Evolutionary conservation across 2,113 vertebrate genomes (phyloP), one percentile per base, ranked within the genome.

Genomic region (Aspidoscelis tigris): DNA sequence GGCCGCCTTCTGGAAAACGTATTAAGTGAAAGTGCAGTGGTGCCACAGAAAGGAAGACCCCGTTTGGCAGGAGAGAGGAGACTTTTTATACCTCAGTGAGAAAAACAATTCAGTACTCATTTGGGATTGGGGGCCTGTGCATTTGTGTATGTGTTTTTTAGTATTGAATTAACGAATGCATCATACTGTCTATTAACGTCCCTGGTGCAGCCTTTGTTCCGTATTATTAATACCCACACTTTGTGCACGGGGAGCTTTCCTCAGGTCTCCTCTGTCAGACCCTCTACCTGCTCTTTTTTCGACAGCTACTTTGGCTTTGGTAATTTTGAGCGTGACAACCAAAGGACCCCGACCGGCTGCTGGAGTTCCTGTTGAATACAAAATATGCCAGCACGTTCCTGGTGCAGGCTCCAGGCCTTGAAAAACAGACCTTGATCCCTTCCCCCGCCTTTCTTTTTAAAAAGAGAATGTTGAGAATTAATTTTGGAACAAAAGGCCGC

Each of bases 401-500:
- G 85, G 11, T 41, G 12, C 70, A 61, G 53, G 43, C 84, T 86
- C 64, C 2, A 76, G 39, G 58, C 70, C 87, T n/a, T 82, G 73
- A 61, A 82, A 78, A 41, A 87, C 44, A 65, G 39, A 10, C 21
- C n/a, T 41, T 21, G 7, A 6, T 41, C 20, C 11, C 22, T 61
- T 16, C 14, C 58, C 2, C 11, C 58, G 4, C 4, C 4, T n/a
- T 9, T 3, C 5, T 65, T 50, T 16, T 18, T 33, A n/a, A 7
- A 39, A 39, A 6, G 33, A 70, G 11, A 39, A 12, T 8, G 18
- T 78, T 80, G 81, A 82, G 87, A 89, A 89, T 64, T 84, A 86
- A 79, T 81, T 88, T 74, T 91, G 82, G 88, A 93, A 93, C 89
- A 92, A 78, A 33, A 79, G 83, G 88, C 80, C 78, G 76, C 86